Conservation (phyloP, 2,113 vertebrate genomes). For the Choloepus hoffmanni region DNA sequence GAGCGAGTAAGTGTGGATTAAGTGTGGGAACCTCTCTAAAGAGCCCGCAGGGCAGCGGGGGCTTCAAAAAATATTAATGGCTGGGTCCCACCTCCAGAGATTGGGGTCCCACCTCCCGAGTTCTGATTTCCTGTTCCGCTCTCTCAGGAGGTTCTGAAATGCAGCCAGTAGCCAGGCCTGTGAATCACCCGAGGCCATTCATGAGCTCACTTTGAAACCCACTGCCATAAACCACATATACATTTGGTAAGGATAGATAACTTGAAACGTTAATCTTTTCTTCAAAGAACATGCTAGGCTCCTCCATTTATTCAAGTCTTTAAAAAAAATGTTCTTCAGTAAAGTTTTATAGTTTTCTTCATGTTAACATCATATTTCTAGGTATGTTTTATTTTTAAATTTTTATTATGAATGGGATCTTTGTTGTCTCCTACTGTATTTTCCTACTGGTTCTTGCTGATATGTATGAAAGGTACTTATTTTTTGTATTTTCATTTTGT, state of each 20-base stretch:
- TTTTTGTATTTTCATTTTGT: background rate
- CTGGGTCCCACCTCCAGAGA: background rate
- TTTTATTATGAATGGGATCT: background rate
- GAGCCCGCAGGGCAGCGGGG: too few relatives aligned
- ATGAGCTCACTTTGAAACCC: background rate
- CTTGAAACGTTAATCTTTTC: background rate
- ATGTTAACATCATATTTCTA: background rate
- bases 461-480: background rate
- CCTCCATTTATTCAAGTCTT: background rate
- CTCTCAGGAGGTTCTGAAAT: background rate
- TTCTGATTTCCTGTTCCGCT: background rate
- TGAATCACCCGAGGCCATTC: background rate
- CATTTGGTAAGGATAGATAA: fast-evolving
- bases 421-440: background rate
- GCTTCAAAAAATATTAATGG: background rate
- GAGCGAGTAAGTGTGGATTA: background rate
- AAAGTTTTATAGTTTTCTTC: background rate
- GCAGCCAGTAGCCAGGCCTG: background rate
- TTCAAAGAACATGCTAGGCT: background rate
- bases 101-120: background rate
- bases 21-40: background rate
- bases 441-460: background rate
- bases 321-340: background rate
- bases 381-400: background rate
- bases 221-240: too few relatives aligned